phyloP scores from a whole-genome alignment of 1,140 invertebrate genomes.

The Hyles vespertilio region DNA sequence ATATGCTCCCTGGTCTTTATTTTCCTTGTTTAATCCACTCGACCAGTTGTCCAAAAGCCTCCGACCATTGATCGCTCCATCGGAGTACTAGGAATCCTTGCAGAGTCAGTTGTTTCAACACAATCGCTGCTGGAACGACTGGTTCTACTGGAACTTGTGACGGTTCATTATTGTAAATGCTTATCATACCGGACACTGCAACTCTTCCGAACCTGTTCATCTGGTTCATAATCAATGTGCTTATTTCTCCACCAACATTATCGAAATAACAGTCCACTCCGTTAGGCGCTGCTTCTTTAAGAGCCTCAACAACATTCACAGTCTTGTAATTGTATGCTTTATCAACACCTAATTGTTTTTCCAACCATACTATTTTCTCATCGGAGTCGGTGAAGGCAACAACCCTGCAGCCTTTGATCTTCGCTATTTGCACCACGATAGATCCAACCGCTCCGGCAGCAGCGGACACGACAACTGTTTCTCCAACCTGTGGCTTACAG shows the following conservation, averaged over 20 bases:
- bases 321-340: slow-evolving; percentile 17
- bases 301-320: slow-evolving; percentile 3
- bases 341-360: slow-evolving; percentile 38
- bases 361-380: slow-evolving; percentile 11
- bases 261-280: slow-evolving; percentile 17
- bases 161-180: slow-evolving; percentile 2
- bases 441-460: slow-evolving; percentile 82
- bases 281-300: slow-evolving; percentile 15
- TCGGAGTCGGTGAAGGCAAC: slow-evolving; percentile 5
- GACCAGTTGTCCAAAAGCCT: slow-evolving; percentile 23
- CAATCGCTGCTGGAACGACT: slow-evolving; percentile 10
- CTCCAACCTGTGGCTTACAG: slow-evolving; percentile 79
- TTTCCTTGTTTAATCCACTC: slow-evolving; percentile 70
- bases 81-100: slow-evolving; percentile 13
- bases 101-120: slow-evolving; percentile 15
- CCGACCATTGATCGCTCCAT: slow-evolving; percentile 46
- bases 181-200: slow-evolving; percentile 8
- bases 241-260: slow-evolving; percentile 19
- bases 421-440: slow-evolving; percentile 84
- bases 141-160: neutral
- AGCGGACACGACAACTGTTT: slow-evolving; percentile 79
- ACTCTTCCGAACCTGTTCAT: slow-evolving; percentile 15
- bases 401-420: slow-evolving; percentile 70
- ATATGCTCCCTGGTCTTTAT: slow-evolving; percentile 73
- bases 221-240: slow-evolving; percentile 11